Evolutionary conservation across 2,888 invertebrate species (phyloP).

Genomic region (Auanema freiburgensis): DNA sequence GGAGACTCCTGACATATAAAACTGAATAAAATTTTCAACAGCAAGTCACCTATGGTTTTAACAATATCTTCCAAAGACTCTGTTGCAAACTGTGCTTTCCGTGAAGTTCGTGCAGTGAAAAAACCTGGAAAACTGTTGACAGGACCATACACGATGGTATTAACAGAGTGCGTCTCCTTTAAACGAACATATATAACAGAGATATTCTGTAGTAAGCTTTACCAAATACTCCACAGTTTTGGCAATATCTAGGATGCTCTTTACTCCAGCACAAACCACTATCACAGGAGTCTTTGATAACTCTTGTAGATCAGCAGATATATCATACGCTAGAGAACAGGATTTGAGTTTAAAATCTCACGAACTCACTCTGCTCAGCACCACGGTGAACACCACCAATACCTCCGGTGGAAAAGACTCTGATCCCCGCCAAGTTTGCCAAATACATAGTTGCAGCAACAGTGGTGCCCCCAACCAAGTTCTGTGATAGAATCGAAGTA

Average conservation of each 20-base stretch:
- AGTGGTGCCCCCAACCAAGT: conserved; percentile 81
- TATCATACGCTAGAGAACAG: conserved; percentile 73
- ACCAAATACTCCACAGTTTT: conserved; percentile 91
- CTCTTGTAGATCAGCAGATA: conserved; percentile 91
- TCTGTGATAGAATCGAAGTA: conserved; percentile 28
- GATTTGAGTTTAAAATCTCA: conserved; percentile 6
- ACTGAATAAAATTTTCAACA: neutral
- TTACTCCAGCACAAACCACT: conserved; percentile 92
- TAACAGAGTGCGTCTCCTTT: conserved; percentile 91
- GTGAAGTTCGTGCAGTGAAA: conserved; percentile 80
- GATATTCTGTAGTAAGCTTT: conserved; percentile 55
- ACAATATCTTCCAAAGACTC: conserved; percentile 75
- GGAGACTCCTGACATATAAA: conserved; percentile 44
- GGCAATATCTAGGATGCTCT: conserved; percentile 92
- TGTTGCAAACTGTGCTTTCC: conserved; percentile 76
- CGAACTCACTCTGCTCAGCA: conserved; percentile 74
- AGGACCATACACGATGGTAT: conserved; percentile 78
- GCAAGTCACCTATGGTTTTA: conserved; percentile 69
- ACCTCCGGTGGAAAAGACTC: conserved; percentile 89
- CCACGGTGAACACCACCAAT: conserved; percentile 92
- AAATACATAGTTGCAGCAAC: conserved; percentile 90
- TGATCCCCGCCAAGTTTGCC: conserved; percentile 80
- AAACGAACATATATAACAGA: conserved; percentile 14
- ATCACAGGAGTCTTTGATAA: conserved; percentile 82
- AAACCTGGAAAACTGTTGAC: conserved; percentile 85